Evolutionary conservation across 2,888 invertebrate genomes (phyloP), one percentile per base, ranked within the genome.

Genomic region (Girardia tigrina): DNA sequence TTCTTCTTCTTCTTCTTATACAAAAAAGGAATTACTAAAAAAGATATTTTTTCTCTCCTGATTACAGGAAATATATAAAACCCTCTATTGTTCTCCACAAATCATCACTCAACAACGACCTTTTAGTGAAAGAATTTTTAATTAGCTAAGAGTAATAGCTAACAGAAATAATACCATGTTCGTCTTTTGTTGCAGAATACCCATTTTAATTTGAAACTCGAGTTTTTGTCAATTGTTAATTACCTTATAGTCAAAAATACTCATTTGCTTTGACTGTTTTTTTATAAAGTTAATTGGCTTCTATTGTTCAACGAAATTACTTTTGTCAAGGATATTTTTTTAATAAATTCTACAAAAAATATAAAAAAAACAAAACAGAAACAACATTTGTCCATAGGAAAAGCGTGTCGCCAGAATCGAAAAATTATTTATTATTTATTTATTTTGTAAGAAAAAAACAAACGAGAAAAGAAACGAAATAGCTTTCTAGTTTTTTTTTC

Each of bases 141-240:
- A 56, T 56, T 56, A 56, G 56, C 56, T 56, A 56, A 4, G 56
- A 56, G 56, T 56, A 56, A 56, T 56, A 56, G 56, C 56, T 20
- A 56, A 23, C 4, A 23, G 4, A 56, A 56, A 4, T 56, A 56
- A 4, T 56, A 56, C 56, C 56, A 23, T 56, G 56, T 12, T 6
- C 8, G 4, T 56, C n/a, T 16, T 56, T 56, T 56, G 56, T 56
- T 56, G 4, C 56, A 56, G 56, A 12, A 56, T 56, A 56, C 4
- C 56, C 56, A 56, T 56, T 56, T 56, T 56, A 56, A 56, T 56
- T 56, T 56, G 56, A 56, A 56, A 56, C 56, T 56, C 56, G n/a
- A 12, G 56, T 56, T 56, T 56, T 56, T 56, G 56, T 56, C 56
- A 56, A 6, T 56, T 56, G 56, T 56, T 56, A 56, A 56, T 56